Evolutionary conservation across 2,113 vertebrate genomes (phyloP).

Genomic region (Oryzias javanicus): DNA sequence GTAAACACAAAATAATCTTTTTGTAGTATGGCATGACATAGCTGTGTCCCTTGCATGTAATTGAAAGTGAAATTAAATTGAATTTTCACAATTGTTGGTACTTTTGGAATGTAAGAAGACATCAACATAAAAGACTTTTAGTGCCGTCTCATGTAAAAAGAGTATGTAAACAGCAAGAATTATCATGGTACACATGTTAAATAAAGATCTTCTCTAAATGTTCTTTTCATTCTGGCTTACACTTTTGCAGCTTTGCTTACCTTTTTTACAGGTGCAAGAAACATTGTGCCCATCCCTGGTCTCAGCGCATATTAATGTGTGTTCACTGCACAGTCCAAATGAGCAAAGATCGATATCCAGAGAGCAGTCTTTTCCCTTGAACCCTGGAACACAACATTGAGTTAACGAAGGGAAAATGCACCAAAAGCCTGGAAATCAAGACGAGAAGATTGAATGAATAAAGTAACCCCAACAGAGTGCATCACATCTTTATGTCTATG

Average conservation of each 20-base stretch:
- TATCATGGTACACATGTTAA: too few species aligned
- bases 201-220: too few species aligned
- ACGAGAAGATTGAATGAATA: conserved; percentile 18
- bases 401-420: conserved; percentile 6
- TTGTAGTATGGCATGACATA: too few species aligned
- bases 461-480: conserved; percentile 17
- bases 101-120: too few species aligned
- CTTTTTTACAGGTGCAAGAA: conserved; percentile 62
- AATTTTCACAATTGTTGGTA: too few species aligned
- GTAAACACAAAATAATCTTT: too few species aligned
- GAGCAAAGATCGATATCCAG: conserved; percentile 68
- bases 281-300: conserved; percentile 64
- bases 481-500: conserved; percentile 48
- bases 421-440: conserved; percentile 17
- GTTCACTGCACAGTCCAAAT: conserved; percentile 63
- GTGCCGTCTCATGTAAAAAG: too few species aligned
- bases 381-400: conserved; percentile 48
- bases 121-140: too few species aligned
- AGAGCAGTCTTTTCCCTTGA: conserved; percentile 68
- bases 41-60: too few species aligned
- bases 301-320: conserved; percentile 59
- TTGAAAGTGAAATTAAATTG: too few species aligned
- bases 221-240: too few species aligned
- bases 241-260: conserved; percentile 37
- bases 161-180: too few species aligned